phyloP scores from a whole-genome alignment of 2,797 vertebrate genomes.

The Ceryle rudis region DNA sequence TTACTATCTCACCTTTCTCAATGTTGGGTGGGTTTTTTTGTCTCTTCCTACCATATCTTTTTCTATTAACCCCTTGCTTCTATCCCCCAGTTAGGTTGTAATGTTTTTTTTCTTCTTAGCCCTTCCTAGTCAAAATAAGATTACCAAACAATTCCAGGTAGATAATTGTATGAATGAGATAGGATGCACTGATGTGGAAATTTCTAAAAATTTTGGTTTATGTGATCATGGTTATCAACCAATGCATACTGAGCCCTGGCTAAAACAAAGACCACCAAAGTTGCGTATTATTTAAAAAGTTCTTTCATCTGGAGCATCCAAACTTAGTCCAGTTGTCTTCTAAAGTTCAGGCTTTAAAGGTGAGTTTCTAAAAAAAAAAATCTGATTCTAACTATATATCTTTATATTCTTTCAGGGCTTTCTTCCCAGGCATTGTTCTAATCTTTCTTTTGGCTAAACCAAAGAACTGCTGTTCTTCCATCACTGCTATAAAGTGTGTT shows the following conservation, averaged over 20 bases:
- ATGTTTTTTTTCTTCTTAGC: neutral
- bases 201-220: neutral
- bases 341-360: neutral
- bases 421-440: too few relatives aligned
- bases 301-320: neutral
- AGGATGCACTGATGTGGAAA: neutral
- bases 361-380: neutral
- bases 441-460: too few relatives aligned
- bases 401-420: too few relatives aligned
- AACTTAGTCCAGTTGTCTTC: neutral
- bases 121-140: neutral
- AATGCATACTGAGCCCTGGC: fast-evolving
- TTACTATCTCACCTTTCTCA: neutral
- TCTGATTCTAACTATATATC: neutral
- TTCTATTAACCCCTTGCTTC: neutral
- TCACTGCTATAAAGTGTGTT: too few relatives aligned
- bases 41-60: neutral
- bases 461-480: too few relatives aligned
- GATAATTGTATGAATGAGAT: neutral
- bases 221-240: neutral
- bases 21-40: neutral
- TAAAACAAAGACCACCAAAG: neutral
- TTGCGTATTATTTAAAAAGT: neutral
- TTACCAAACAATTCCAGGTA: neutral
- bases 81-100: fast-evolving